phyloP scores from a whole-genome alignment of 2,888 invertebrate genomes.

The Eristalinus aeneus region DNA sequence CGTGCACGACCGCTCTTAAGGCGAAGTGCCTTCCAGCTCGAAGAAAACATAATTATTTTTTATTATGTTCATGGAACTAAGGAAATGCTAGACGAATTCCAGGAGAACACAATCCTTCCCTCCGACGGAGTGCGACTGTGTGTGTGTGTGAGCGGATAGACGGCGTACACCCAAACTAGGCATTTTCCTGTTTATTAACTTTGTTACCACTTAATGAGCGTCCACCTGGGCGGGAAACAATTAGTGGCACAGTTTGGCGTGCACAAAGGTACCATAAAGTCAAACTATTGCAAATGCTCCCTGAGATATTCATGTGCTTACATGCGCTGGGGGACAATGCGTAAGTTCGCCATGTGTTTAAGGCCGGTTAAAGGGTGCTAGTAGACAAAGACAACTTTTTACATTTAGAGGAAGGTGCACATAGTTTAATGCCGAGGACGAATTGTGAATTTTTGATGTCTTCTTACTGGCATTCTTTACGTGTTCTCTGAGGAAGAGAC shows the following conservation, averaged over 20 bases:
- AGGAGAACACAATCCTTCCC: conserved; percentile 33
- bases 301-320: too few species aligned
- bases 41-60: conserved; percentile 57
- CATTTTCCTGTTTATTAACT: conserved; percentile 55
- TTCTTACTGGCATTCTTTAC: too few species aligned
- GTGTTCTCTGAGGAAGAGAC: too few species aligned
- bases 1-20: conserved; percentile 9
- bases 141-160: conserved; percentile 18
- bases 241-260: background rate
- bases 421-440: too few species aligned
- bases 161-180: conserved; percentile 43
- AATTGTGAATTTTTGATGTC: too few species aligned
- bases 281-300: background rate
- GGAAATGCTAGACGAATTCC: conserved; percentile 68
- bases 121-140: conserved; percentile 16
- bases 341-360: too few species aligned
- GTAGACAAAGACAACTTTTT: too few species aligned
- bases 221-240: conserved; percentile 27
- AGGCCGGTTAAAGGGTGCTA: too few species aligned
- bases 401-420: too few species aligned
- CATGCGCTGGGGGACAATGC: too few species aligned
- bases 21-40: background rate
- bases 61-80: conserved; percentile 59
- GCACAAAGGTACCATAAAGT: background rate
- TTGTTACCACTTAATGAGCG: conserved; percentile 50